phyloP scores from a whole-genome alignment of 1,140 invertebrate species.

The Diachasma alloeum region DNA sequence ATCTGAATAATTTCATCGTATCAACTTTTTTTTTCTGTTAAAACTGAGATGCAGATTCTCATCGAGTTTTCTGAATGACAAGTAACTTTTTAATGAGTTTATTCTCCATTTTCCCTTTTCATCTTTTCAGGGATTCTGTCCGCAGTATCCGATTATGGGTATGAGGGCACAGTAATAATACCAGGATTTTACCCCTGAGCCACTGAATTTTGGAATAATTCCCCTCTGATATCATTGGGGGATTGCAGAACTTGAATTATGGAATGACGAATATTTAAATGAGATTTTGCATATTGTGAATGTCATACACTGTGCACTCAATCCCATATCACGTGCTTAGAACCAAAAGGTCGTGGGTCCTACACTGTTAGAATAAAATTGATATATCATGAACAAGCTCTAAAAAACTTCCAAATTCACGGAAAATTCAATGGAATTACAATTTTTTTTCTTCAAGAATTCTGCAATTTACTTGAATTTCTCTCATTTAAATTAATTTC shows the following conservation, averaged over 20 bases:
- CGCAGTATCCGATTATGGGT: background rate
- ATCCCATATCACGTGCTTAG: too few relatives aligned
- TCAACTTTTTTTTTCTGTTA: background rate
- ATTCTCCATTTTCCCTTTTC: background rate
- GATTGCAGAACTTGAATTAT: background rate
- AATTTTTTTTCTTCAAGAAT: too few relatives aligned
- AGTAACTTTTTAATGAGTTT: background rate
- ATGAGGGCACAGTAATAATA: background rate
- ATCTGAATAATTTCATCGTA: too few relatives aligned
- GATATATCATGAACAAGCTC: too few relatives aligned
- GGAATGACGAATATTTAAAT: background rate
- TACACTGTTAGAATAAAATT: too few relatives aligned
- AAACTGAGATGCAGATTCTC: background rate
- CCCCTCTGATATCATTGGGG: background rate
- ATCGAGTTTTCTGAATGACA: background rate
- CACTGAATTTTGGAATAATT: background rate
- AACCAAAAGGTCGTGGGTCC: too few relatives aligned
- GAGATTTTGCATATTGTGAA: background rate
- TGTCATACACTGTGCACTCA: too few relatives aligned
- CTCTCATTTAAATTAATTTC: too few relatives aligned
- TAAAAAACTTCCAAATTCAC: too few relatives aligned
- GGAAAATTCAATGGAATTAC: too few relatives aligned
- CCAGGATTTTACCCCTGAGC: background rate
- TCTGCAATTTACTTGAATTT: too few relatives aligned
- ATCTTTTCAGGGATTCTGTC: background rate